Conservation (phyloP, 2,797 vertebrate species). For the Sphenopsis melanotis region DNA sequence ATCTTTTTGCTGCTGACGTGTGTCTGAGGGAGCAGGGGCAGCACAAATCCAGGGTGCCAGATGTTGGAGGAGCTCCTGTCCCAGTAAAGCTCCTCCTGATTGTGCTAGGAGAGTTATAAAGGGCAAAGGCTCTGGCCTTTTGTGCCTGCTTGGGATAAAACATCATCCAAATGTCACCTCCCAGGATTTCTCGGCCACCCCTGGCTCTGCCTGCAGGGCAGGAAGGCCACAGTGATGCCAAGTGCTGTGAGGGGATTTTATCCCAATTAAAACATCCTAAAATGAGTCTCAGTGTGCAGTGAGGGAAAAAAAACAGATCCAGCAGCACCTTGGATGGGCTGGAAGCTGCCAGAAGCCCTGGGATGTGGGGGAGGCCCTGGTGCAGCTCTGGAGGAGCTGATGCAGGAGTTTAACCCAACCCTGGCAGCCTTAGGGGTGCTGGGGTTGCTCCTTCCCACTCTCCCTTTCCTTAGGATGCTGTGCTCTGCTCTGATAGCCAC, state of each 20-base stretch:
- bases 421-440: fast-evolving
- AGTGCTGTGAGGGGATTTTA: neutral
- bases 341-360: fast-evolving
- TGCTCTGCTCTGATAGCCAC: neutral
- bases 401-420: fast-evolving
- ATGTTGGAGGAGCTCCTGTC: neutral
- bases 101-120: fast-evolving
- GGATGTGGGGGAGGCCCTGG: fast-evolving
- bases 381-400: neutral
- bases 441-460: fast-evolving
- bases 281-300: fast-evolving
- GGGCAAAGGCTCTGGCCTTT: neutral
- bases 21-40: neutral
- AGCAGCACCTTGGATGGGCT: neutral
- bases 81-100: neutral
- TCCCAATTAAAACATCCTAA: neutral
- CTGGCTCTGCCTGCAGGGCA: neutral
- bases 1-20: neutral
- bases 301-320: fast-evolving
- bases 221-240: fast-evolving
- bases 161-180: fast-evolving
- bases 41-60: neutral
- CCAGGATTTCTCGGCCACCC: neutral
- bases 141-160: neutral
- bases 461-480: neutral